Base-by-base conservation (phyloP, 2,888 invertebrate genomes). In the Melangyna quadrimaculata region DNA sequence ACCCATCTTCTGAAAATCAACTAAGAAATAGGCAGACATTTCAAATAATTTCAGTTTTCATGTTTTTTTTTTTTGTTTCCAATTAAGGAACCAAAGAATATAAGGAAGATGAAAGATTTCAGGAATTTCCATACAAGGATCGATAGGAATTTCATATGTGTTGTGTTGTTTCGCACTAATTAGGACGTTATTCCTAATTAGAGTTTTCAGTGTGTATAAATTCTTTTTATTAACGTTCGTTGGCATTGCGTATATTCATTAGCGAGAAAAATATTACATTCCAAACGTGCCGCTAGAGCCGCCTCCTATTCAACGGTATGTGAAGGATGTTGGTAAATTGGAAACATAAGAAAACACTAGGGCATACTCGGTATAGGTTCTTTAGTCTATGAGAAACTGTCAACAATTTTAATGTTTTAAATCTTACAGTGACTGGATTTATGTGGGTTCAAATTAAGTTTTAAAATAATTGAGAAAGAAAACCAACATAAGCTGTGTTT, bases 181-280 rank as follows among this genome's bases (percentile, higher is more conserved):
- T 86, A 86, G 86, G 86, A 86, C 86, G 73, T 81, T 69, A 40
- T 40, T 73, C 81, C 86, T 86, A 81, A 86, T 86, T 81, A 78
- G 86, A 70, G 70, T 63, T 65, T 78, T 63, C 32, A 65, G 55
- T 69, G 61, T 32, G 63, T 74, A 32, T 27, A 61, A 65, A 86
- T 57, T 78, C 70, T 48, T 73, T 35, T 65, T 29, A 17, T 32
- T 65, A 29, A 65, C 7, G 22, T n/a, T 55, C n/a, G n/a, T n/a
- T n/a, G n/a, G n/a, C n/a, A n/a, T n/a, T n/a, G n/a, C n/a, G n/a
- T n/a, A n/a, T 63, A n/a, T 71, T 59, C 75, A 77, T 77, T 80
- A 65, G 51, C 43, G 48, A 27, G 19, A 19, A 57, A 71, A 65
- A 77, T 77, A 73, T 73, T 69, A 63, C 75, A 72, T 77, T 75